Conservation (phyloP, 2,888 invertebrate genomes). For the Drosophila birchii region DNA sequence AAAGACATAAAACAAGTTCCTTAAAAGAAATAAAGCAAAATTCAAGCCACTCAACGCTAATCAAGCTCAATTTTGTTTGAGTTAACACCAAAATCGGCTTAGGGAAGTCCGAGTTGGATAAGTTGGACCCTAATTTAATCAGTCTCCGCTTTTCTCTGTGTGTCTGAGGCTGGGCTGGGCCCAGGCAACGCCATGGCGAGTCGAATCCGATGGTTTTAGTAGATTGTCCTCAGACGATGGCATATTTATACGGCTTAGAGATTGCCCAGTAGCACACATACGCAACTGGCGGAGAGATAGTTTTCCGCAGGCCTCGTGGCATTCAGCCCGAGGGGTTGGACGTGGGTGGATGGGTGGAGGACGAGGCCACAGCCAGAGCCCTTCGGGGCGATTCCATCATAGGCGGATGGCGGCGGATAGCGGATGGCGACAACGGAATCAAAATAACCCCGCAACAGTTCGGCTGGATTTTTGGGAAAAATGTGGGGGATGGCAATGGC, state of each 20-base stretch:
- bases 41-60: slow-evolving; percentile 20
- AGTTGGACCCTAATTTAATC: slow-evolving; percentile 40
- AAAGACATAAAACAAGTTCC: not conserved
- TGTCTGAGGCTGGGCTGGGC: slow-evolving; percentile 26
- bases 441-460: slow-evolving; percentile 58
- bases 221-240: slow-evolving; percentile 72
- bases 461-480: slow-evolving; percentile 10
- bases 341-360: slow-evolving; percentile 3
- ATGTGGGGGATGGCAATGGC: slow-evolving; percentile 13
- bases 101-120: slow-evolving; percentile 21
- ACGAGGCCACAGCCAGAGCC: slow-evolving; percentile 51
- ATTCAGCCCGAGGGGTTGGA: slow-evolving; percentile 3
- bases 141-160: slow-evolving; percentile 27
- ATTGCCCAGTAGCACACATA: slow-evolving; percentile 71
- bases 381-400: slow-evolving; percentile 66
- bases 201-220: slow-evolving; percentile 59
- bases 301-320: slow-evolving; percentile 24
- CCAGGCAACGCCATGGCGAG: slow-evolving; percentile 13
- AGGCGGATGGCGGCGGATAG: slow-evolving; percentile 33
- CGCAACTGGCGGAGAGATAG: slow-evolving; percentile 40
- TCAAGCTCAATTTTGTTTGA: slow-evolving; percentile 25
- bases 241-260: slow-evolving; percentile 69
- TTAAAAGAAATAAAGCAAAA: not conserved
- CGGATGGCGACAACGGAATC: slow-evolving; percentile 68
- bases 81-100: slow-evolving; percentile 27